These are phyloP conservation scores for Glareola pratincola DNA, from an alignment of 2,113 vertebrate species.

Conservation along the genomic window DNA sequence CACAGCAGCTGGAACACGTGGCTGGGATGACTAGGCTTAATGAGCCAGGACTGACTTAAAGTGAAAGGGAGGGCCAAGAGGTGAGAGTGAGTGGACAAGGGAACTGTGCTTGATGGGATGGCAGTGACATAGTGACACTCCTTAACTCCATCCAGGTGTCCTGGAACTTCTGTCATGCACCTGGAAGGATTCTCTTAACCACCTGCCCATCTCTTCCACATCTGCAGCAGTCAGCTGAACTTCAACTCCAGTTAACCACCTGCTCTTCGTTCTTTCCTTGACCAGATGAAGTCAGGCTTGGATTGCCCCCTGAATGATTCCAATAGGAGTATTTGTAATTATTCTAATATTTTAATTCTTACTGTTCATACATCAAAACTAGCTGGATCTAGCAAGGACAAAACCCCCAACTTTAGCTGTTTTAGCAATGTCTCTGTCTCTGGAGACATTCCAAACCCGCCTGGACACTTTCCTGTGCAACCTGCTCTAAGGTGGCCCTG, in stretches of 20 bases:
- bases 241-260: background rate
- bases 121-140: background rate
- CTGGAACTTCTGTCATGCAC: background rate
- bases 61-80: background rate
- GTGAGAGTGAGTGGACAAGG: background rate
- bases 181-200: background rate
- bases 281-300: background rate
- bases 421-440: too few relatives aligned
- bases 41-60: background rate
- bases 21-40: background rate
- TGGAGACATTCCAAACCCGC: too few relatives aligned
- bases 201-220: background rate
- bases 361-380: background rate
- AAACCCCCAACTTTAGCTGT: background rate
- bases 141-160: background rate
- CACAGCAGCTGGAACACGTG: background rate
- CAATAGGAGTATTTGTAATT: background rate
- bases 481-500: too few relatives aligned
- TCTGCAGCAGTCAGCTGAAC: background rate
- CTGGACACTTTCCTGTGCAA: too few relatives aligned
- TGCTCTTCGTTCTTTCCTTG: background rate
- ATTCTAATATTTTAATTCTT: background rate
- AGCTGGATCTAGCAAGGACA: background rate
- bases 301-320: background rate
- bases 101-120: accelerated